phyloP scores from a whole-genome alignment of 2,797 vertebrate species.

The Hybognathus amarus region DNA sequence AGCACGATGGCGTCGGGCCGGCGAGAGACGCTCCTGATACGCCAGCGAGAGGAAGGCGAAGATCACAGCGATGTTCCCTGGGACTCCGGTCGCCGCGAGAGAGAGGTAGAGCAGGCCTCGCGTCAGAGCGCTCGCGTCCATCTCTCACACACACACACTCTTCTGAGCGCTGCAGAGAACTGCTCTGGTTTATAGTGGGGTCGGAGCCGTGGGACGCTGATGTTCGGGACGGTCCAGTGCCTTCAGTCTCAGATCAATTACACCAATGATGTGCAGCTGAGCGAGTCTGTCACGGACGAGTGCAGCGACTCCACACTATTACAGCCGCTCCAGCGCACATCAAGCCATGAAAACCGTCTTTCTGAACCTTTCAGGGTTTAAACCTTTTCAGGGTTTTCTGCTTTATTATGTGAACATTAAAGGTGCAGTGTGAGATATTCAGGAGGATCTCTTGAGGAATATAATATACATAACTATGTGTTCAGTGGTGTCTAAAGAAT shows the following conservation, averaged over 20 bases:
- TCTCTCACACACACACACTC: slow-evolving; percentile 37
- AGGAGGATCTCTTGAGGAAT: too few species aligned
- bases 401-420: too few species aligned
- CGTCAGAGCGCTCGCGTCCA: slow-evolving; percentile 65
- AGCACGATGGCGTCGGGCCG: slow-evolving; percentile 75
- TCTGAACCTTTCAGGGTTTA: too few species aligned
- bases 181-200: neutral
- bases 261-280: slow-evolving; percentile 76
- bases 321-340: neutral
- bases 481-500: too few species aligned
- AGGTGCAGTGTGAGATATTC: too few species aligned
- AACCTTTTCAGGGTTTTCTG: too few species aligned
- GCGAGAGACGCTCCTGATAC: slow-evolving; percentile 68
- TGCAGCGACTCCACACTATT: too few species aligned
- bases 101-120: slow-evolving; percentile 75
- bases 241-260: slow-evolving; percentile 64
- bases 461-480: too few species aligned
- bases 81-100: slow-evolving; percentile 72
- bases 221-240: slow-evolving; percentile 70
- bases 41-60: slow-evolving; percentile 69
- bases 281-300: slow-evolving; percentile 64
- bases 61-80: slow-evolving; percentile 72
- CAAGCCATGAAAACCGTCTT: too few species aligned
- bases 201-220: slow-evolving; percentile 4
- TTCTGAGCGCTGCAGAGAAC: neutral